Conservation (phyloP, 2,113 vertebrate species). For the Ctenomys sociabilis region DNA sequence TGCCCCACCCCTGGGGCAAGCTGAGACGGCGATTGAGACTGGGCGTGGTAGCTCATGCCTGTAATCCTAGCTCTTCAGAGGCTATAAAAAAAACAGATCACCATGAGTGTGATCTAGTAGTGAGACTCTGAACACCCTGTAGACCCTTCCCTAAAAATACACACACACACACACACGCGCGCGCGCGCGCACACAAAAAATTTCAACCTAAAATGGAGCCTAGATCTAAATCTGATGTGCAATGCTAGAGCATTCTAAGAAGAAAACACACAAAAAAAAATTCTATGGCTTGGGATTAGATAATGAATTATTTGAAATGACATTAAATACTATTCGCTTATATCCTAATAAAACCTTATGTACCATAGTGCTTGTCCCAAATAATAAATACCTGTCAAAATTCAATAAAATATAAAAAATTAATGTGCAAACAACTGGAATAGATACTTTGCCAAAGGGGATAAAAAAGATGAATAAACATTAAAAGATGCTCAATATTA, state of each 20-base stretch:
- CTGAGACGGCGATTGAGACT: too few relatives aligned
- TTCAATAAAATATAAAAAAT: background rate
- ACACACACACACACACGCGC: too few relatives aligned
- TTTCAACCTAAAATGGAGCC: background rate
- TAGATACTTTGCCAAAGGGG: background rate
- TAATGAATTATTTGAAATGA: background rate
- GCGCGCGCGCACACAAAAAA: too few relatives aligned
- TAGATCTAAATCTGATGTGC: background rate
- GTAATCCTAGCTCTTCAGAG: too few relatives aligned
- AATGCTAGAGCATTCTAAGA: background rate
- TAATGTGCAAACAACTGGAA: background rate
- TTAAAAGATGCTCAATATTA: background rate
- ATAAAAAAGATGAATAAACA: background rate
- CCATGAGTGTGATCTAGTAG: too few relatives aligned
- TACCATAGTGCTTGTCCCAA: too few relatives aligned
- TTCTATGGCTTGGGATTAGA: background rate
- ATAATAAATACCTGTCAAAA: background rate
- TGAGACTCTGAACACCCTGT: too few relatives aligned
- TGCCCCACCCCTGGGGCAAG: too few relatives aligned
- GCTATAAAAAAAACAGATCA: too few relatives aligned
- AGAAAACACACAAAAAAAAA: background rate
- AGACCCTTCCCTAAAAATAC: too few relatives aligned
- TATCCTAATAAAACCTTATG: too few relatives aligned
- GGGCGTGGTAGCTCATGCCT: too few relatives aligned
- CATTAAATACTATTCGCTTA: background rate